phyloP scores from a whole-genome alignment of 2,888 invertebrate genomes.

The Synanthedon formicaeformis region DNA sequence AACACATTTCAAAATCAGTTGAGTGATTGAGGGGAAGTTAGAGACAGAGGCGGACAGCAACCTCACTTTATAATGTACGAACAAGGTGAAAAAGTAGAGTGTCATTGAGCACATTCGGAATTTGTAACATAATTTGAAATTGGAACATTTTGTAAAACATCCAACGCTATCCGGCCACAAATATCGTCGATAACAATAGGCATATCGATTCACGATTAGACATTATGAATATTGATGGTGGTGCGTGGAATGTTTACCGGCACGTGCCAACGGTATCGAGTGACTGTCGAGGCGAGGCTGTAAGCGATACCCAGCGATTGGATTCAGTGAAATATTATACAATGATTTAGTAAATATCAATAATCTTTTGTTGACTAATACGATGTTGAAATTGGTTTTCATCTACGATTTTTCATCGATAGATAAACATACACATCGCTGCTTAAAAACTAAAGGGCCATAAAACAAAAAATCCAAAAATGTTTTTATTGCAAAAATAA shows the following conservation, averaged over 20 bases:
- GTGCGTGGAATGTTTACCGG: slow-evolving; percentile 10
- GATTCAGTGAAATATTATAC: background rate
- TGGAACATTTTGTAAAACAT: background rate
- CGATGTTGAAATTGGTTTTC: no score
- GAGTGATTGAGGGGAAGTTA: no score
- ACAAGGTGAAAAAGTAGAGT: no score
- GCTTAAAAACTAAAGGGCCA: no score
- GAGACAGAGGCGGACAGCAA: no score
- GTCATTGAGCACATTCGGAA: background rate
- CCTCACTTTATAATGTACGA: background rate
- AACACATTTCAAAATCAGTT: no score
- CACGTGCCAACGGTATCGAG: slow-evolving; percentile 16
- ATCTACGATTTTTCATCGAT: no score
- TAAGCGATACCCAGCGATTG: background rate
- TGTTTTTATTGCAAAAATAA: no score
- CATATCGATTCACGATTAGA: slow-evolving; percentile 6
- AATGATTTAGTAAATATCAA: no score
- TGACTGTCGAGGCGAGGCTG: background rate
- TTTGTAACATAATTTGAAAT: background rate
- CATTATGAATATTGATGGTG: slow-evolving; percentile 12
- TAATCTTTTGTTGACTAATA: no score
- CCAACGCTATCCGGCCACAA: background rate
- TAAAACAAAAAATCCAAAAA: no score
- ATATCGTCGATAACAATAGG: background rate
- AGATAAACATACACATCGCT: no score